Base-by-base conservation (phyloP, 2,113 vertebrate species). In the Zootoca vivipara region DNA sequence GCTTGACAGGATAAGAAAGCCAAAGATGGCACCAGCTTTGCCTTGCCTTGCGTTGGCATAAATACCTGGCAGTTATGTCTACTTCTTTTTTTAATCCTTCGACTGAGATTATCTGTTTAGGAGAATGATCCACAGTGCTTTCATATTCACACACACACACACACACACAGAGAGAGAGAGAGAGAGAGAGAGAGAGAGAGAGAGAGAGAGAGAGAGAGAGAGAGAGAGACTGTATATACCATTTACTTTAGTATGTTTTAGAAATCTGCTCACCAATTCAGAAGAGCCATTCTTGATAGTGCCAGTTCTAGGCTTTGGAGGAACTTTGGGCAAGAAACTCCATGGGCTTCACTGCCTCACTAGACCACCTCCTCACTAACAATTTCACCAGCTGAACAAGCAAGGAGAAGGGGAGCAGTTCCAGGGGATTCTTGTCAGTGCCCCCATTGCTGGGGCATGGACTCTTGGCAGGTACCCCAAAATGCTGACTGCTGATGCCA, bases 11-110 rank as follows among this genome's bases (percentile, higher is more conserved):
- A 24, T 4, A 1, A 42, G 89, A 92, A 90, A 20, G 2, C 5
- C 58, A 69, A 28, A 69, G 35, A 8, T 16, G 7, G 86, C 24
- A 85, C 58, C 69, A 33, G 3, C 81, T 79, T 40, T 90, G 30
- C 46, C 52, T 40, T 90, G 24, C n/a, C 40, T 90, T 91, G 78
- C 62, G 30, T 73, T 81, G 24, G 78, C 67, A 83, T 64, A 26
- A 88, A 35, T 67, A 83, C 8, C 83, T 78, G 74, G 78, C 56
- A 91, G 30, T 65, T 83, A 0, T 16, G 89, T 81, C 83, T 52
- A 7, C 84, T 83, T n/a, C 81, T 86, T 77, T 77, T 77, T 87
- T 7, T 22, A 82, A 81, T 52, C 2, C 12, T 46, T n/a, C 30
- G n/a, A 40, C 91, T 89, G 78, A 42, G 9, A 30, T 58, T 3